Evolutionary conservation across 2,113 vertebrate species (phyloP).

Genomic region (Bubo blakistoni): DNA sequence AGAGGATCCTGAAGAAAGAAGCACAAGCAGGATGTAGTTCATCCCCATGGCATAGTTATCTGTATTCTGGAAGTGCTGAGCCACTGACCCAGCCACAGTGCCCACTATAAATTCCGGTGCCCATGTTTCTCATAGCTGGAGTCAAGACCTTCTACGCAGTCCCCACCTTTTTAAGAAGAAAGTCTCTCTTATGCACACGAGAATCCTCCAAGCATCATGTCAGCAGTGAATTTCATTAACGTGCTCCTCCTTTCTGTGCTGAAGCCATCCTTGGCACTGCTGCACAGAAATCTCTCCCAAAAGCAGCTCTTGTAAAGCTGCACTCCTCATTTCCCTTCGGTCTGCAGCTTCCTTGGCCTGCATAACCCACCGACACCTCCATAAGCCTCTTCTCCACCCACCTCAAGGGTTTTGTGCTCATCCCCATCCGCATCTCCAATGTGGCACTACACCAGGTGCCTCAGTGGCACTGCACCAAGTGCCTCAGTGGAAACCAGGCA

Average conservation of each 20-base stretch:
- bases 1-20: neutral
- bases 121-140: neutral
- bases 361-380: neutral
- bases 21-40: neutral
- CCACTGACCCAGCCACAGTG: neutral
- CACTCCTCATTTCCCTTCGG: neutral
- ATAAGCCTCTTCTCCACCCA: neutral
- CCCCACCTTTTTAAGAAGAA: neutral
- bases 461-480: neutral
- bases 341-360: neutral
- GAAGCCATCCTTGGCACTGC: neutral
- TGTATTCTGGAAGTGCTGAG: neutral
- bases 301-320: neutral
- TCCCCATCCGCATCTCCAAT: neutral
- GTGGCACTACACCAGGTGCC: neutral
- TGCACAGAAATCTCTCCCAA: neutral
- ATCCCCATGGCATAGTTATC: fast-evolving
- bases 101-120: neutral
- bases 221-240: neutral
- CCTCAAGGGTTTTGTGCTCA: neutral
- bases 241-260: neutral
- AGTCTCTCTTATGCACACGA: fast-evolving
- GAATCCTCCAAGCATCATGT: neutral
- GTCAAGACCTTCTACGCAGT: neutral
- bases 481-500: neutral